Conservation (phyloP, 2,797 vertebrate species). For the Sebastiscus albofasciatus region DNA sequence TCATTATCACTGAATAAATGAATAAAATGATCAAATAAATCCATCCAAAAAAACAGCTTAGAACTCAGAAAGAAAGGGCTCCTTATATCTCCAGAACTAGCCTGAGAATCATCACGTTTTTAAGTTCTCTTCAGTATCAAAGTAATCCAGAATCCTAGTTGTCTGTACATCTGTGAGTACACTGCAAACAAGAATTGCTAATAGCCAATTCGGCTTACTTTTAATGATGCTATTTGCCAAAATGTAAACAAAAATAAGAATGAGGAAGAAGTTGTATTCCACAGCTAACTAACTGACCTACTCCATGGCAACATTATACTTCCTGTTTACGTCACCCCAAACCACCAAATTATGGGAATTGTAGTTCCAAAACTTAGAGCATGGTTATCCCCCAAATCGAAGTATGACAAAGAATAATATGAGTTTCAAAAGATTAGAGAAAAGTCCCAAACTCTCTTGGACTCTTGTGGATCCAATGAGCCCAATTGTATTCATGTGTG, state of each 20-base stretch:
- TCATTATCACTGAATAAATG: neutral
- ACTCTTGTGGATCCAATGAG: no score
- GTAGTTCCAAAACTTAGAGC: neutral
- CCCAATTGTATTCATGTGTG: no score
- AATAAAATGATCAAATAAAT: neutral
- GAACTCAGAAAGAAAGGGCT: neutral
- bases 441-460: neutral
- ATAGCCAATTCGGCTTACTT: neutral
- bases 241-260: neutral
- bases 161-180: neutral
- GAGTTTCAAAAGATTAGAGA: neutral
- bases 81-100: neutral
- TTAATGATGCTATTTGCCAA: neutral
- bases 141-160: neutral
- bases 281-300: neutral
- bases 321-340: neutral
- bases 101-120: neutral
- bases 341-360: neutral
- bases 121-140: neutral
- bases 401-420: neutral
- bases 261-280: neutral
- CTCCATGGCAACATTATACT: neutral
- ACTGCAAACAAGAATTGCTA: neutral
- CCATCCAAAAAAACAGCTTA: neutral
- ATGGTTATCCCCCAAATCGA: neutral